A percentile compares a stretch with the other conserved stretches of the same genome.
Conservation (phyloP, 2,888 invertebrate genomes). For the Leptopilina myrica region DNA sequence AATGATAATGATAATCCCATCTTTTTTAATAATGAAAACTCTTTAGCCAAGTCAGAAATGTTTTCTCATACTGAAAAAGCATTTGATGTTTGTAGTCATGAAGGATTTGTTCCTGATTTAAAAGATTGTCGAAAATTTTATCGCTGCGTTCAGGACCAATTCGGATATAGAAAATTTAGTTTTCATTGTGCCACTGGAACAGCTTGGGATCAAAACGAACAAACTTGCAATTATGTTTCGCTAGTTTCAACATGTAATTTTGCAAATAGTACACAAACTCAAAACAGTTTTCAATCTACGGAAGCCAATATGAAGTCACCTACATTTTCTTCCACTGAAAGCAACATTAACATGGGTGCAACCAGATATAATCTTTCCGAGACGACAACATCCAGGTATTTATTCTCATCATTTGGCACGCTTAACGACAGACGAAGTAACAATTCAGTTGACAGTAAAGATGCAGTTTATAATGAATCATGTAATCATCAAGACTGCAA, state of each 20-base stretch:
- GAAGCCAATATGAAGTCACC: conserved; percentile 1
- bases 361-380: background rate
- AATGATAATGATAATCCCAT: conserved; percentile 43
- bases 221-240: conserved; percentile 83
- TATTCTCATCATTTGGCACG: conserved; percentile 39
- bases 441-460: conserved; percentile 51
- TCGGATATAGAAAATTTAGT: conserved; percentile 82
- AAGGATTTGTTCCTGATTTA: conserved; percentile 85
- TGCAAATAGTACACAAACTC: conserved; percentile 41
- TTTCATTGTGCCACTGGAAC: conserved; percentile 87
- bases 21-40: conserved; percentile 48
- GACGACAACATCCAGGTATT: conserved; percentile 37
- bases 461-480: conserved; percentile 49
- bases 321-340: background rate
- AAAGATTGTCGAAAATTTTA: conserved; percentile 86
- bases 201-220: conserved; percentile 84
- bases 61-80: conserved; percentile 17
- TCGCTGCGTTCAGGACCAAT: conserved; percentile 83
- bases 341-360: background rate
- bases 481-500: conserved; percentile 59
- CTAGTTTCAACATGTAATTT: conserved; percentile 64
- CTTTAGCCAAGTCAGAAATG: conserved; percentile 51
- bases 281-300: conserved; percentile 17
- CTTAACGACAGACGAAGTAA: background rate
- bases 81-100: conserved; percentile 78